Conservation (phyloP, 2,113 vertebrate genomes). For the Panthera leo region DNA sequence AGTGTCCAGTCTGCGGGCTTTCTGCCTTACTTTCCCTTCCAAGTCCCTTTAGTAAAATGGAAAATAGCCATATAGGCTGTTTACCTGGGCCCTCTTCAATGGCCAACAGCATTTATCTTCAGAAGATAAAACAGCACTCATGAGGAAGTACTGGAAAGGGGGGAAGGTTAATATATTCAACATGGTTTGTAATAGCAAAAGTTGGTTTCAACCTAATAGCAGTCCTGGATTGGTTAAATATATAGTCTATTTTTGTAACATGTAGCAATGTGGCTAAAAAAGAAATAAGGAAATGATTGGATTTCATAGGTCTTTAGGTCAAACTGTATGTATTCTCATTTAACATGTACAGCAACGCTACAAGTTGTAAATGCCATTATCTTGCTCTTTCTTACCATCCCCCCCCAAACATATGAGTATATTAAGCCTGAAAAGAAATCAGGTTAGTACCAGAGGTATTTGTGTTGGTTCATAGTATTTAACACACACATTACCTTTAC, state of each 20-base stretch:
- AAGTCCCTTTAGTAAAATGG: conserved; percentile 39
- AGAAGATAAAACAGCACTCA: not conserved
- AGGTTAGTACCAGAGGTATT: not conserved
- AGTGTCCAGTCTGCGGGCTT: conserved; percentile 16
- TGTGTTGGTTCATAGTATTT: not conserved
- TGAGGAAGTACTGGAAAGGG: not conserved
- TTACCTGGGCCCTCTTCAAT: not conserved
- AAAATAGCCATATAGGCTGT: not conserved
- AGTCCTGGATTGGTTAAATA: not conserved
- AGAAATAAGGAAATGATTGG: not conserved
- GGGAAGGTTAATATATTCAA: not conserved
- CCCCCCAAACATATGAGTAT: not conserved
- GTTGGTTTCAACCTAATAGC: not conserved
- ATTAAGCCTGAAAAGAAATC: not conserved
- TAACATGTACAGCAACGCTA: not conserved
- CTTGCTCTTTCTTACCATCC: not conserved
- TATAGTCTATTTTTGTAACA: not conserved
- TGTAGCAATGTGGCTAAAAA: not conserved
- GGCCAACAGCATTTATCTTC: not conserved
- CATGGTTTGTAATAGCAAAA: not conserved
- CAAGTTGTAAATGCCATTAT: not conserved
- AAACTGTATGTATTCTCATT: not conserved
- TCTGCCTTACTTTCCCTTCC: conserved; percentile 22
- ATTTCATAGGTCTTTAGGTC: not conserved
- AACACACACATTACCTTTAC: not conserved